Percentiles rank a stretch among this genome's conserved stretches.
Conservation (phyloP, 2,797 vertebrate genomes). For the Notolepis coatsorum region DNA sequence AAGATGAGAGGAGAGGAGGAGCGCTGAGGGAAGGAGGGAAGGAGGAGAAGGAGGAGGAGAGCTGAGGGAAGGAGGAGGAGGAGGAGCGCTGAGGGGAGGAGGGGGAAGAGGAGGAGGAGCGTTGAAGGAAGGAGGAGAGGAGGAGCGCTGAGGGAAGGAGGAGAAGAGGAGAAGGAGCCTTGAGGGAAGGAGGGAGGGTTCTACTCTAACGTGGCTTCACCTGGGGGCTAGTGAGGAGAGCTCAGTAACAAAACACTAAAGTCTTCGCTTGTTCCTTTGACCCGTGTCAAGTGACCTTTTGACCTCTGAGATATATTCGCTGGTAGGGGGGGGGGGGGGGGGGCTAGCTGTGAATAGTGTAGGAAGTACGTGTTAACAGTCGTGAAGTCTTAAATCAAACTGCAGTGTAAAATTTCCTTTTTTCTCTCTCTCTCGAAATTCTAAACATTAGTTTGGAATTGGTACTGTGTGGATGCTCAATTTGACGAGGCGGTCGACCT, state of each 20-base stretch:
- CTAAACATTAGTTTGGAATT: no score
- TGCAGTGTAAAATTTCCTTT: no score
- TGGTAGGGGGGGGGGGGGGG: background rate
- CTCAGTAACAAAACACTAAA: slow-evolving; percentile 9
- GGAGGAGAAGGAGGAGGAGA: no score
- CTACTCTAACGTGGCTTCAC: background rate
- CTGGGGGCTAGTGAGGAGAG: background rate
- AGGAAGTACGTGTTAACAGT: slow-evolving; percentile 2
- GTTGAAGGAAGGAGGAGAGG: no score
- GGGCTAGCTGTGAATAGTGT: background rate
- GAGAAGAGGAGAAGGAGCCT: no score
- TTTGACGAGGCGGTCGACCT: background rate
- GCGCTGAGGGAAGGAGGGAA: background rate
- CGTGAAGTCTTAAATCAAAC: background rate
- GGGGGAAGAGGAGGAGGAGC: no score
- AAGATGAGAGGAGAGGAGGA: background rate
- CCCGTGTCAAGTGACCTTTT: slow-evolving; percentile 2
- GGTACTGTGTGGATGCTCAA: background rate
- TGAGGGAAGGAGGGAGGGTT: background rate
- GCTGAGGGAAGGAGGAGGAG: no score
- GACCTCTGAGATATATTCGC: slow-evolving; percentile 18
- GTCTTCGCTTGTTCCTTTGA: slow-evolving; percentile 10
- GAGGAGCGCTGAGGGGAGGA: no score
- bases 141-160: no score
- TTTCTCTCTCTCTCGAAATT: no score